Base-by-base conservation (phyloP, 2,797 vertebrate genomes). In the Peromyscus attwateri region DNA sequence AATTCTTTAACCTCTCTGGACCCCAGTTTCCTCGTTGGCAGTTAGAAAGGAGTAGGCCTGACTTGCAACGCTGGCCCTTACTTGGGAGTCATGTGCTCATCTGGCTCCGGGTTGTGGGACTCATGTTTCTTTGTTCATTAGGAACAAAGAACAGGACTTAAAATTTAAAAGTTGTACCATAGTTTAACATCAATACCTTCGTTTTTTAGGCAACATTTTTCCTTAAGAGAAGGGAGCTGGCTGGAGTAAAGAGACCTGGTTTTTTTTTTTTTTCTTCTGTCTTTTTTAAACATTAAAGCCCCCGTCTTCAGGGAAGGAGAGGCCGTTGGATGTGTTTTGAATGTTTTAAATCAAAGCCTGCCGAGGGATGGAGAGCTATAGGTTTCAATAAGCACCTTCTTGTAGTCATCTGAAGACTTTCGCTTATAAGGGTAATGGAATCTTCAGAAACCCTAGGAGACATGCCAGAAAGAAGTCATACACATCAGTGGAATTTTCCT, bases 381-480 rank as follows among this genome's bases (percentile, higher is more conserved):
- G 97, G 95, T 98, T 98, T 97, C 97, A 97, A 97, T 98, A 98
- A 97, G 97, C 89, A 98, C 97, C 97, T 98, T 98, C 94, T 92
- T 96, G 91, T 60, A 91, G 96, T 97, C 96, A 96, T 97, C 97
- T 97, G 87, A 98, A 97, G 97, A 98, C 97, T 98, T 97, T 96
- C 95, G 94, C 97, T 97, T 97, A 96, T 90, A 91, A 94, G 94
- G 94, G 88, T 96, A 97, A 97, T 97, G 95, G 97, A 97, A 95
- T 95, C 97, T 96, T 98, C 89, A 98, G 97, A 98, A 97, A 95
- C 97, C 76, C 95, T 98, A 88, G 96, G 97, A 97, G 96, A 96
- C 91, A 94, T 96, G 96, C 89, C 94, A 93, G 89, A 31, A 95
- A 95, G 88, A 90, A 83, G 57, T 31, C 77, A 27, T 87, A 95